These are phyloP conservation scores for Rousettus madagascariensis DNA, from an alignment of 2,797 vertebrate species.

Conservation along the genomic window DNA sequence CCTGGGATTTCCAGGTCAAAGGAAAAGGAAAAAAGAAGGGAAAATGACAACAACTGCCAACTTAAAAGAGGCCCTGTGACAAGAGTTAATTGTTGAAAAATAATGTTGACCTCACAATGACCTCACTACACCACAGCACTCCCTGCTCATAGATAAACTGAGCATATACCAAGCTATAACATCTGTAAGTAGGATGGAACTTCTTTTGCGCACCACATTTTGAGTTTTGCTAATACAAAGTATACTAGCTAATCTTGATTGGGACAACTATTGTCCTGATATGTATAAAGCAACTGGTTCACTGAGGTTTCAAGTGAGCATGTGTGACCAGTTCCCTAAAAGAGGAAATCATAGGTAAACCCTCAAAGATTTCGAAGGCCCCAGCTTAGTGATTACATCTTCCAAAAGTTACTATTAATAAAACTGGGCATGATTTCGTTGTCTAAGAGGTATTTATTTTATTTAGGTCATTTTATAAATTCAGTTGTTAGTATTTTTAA, in stretches of 20 bases:
- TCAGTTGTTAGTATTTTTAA: not conserved
- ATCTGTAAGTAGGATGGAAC: not conserved
- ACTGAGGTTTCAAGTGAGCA: not conserved
- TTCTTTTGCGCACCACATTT: not conserved
- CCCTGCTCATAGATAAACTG: not conserved
- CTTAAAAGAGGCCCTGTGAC: conserved; percentile 2
- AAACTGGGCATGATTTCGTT: not conserved
- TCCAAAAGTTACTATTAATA: not conserved
- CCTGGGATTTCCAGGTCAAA: conserved; percentile 69
- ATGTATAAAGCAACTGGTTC: not conserved
- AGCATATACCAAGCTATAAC: not conserved
- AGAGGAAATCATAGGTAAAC: conserved; percentile 16
- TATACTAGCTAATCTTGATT: not conserved
- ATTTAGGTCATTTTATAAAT: not conserved
- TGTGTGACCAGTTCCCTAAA: not conserved
- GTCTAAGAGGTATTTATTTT: not conserved
- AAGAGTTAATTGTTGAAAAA: conserved; percentile 50
- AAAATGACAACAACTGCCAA: not conserved
- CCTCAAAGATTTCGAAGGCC: not conserved
- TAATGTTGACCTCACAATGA: conserved; percentile 61
- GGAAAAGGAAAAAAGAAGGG: conserved; percentile 39
- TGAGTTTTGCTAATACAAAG: conserved; percentile 7
- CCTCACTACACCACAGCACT: not conserved
- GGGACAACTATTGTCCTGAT: not conserved
- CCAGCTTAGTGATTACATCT: not conserved